phyloP scores from a whole-genome alignment of 2,888 invertebrate species.

The Stenoptilia bipunctidactyla region DNA sequence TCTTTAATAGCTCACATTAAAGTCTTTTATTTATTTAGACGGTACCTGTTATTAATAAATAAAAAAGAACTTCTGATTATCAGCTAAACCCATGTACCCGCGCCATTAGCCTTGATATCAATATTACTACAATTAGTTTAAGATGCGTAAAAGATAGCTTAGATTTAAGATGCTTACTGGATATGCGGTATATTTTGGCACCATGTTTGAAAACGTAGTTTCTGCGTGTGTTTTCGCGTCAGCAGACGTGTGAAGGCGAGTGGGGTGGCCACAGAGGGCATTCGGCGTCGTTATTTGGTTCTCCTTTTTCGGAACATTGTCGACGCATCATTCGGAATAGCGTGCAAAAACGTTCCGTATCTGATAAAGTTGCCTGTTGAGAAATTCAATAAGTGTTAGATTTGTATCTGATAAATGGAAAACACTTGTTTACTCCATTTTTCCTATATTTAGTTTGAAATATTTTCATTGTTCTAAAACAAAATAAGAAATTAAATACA shows the following conservation, averaged over 20 bases:
- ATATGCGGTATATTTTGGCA: neutral
- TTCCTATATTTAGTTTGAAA: no score
- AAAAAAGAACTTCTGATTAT: no score
- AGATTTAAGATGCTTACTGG: neutral
- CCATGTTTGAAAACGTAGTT: neutral
- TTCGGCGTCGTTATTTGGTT: conserved; percentile 28
- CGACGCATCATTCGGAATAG: conserved; percentile 28
- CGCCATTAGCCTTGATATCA: neutral
- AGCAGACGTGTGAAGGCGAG: conserved; percentile 24
- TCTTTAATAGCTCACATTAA: no score
- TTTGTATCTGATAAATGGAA: no score
- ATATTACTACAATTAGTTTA: neutral
- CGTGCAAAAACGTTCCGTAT: conserved; percentile 34
- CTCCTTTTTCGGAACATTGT: conserved; percentile 30
- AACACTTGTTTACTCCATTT: no score
- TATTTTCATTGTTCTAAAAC: no score
- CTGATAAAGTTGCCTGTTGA: conserved; percentile 46
- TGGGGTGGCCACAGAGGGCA: conserved; percentile 34
- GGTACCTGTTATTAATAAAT: no score
- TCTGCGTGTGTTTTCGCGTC: conserved; percentile 14
- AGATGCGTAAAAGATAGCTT: neutral
- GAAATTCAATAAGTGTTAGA: neutral
- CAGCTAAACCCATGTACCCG: neutral
- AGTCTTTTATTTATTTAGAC: no score
- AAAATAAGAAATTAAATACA: no score